A percentile compares a stretch with the other conserved stretches of the same genome.
Conservation (phyloP, 2,113 vertebrate species). For the Hiodon tergisus region DNA sequence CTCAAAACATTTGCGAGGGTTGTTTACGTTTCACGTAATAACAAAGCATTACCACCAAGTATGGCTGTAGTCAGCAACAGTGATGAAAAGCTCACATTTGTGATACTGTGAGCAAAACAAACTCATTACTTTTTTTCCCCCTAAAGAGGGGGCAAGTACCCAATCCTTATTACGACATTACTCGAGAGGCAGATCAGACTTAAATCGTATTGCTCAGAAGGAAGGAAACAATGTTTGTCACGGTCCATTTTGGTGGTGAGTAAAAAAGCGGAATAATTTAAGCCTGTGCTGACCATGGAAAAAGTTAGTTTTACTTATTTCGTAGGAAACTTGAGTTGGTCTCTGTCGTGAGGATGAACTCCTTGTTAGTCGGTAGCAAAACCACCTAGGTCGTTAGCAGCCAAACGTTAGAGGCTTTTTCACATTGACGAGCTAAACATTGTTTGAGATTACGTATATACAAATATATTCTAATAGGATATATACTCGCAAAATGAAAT, state of each 20-base stretch:
- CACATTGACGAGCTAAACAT: background rate
- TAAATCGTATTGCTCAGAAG: background rate
- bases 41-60: constrained; percentile 38
- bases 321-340: background rate
- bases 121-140: constrained; percentile 11
- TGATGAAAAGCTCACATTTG: constrained; percentile 29
- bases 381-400: too few relatives aligned
- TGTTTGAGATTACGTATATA: background rate
- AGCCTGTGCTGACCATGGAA: background rate
- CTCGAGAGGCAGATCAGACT: background rate
- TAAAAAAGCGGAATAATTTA: constrained; percentile 12
- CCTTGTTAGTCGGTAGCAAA: too few relatives aligned
- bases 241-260: constrained; percentile 58
- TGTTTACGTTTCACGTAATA: background rate
- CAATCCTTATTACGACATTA: background rate
- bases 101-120: constrained; percentile 23
- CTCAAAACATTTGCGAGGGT: constrained; percentile 10
- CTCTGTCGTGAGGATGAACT: background rate
- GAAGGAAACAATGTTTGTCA: constrained; percentile 53
- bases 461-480: background rate
- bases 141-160: background rate
- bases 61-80: constrained; percentile 38
- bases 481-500: background rate
- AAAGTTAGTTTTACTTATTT: background rate
- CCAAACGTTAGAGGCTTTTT: background rate